These are phyloP conservation scores for Polydesmus complanatus DNA, from an alignment of 2,888 invertebrate genomes.

Conservation along the genomic window DNA sequence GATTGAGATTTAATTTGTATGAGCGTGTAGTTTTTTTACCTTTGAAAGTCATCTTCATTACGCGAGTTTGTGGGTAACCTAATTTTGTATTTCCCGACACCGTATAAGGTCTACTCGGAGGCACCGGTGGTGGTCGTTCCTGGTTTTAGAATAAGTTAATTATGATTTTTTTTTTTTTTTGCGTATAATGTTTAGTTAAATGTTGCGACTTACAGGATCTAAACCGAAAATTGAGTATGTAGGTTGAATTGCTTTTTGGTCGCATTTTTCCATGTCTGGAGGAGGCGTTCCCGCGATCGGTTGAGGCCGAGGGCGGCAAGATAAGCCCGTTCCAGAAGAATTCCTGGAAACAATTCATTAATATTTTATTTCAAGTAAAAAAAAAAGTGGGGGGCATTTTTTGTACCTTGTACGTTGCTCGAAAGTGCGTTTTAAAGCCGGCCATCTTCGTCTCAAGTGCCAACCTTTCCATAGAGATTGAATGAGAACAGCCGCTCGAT, in stretches of 20 bases:
- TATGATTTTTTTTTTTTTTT: not conserved
- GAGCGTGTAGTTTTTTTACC: not conserved
- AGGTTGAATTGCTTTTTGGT: conserved; percentile 74
- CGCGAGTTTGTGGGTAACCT: conserved; percentile 79
- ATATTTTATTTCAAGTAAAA: too few species aligned
- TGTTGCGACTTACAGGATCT: conserved; percentile 50
- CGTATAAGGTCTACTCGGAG: conserved; percentile 77
- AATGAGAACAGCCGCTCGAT: conserved; percentile 66
- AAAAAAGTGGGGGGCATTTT: too few species aligned
- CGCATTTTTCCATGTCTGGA: conserved; percentile 71
- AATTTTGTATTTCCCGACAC: conserved; percentile 79
- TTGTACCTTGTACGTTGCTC: conserved; percentile 20
- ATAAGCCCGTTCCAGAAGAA: conserved; percentile 10
- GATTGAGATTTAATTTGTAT: not conserved
- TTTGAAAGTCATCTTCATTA: conserved; percentile 55
- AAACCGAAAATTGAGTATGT: conserved; percentile 80
- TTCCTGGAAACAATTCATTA: not conserved
- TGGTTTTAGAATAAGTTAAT: conserved; percentile 29
- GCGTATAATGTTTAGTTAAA: conserved; percentile 10
- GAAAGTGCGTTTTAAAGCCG: conserved; percentile 38
- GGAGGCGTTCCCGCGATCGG: conserved; percentile 80
- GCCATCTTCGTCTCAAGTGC: conserved; percentile 53
- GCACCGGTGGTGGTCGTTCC: conserved; percentile 84
- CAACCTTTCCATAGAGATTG: conserved; percentile 73
- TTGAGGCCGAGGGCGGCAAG: conserved; percentile 59